These are phyloP conservation scores for Emydura subglobosa DNA, from an alignment of 2,113 vertebrate genomes.

Conservation along the genomic window DNA sequence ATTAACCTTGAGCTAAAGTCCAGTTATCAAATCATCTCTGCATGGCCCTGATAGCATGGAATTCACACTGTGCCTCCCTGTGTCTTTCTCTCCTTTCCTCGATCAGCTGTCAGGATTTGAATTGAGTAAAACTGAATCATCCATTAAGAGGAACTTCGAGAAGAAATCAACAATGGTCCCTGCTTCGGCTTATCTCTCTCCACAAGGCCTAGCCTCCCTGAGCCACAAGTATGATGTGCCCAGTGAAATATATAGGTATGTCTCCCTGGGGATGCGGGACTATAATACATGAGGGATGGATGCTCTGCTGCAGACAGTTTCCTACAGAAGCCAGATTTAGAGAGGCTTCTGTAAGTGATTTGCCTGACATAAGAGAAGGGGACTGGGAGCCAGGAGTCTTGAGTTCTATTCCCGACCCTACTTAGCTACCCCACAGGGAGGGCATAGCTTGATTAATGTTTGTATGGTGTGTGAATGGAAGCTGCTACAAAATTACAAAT, in stretches of 20 bases:
- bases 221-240: slow-evolving; percentile 75
- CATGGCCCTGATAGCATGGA: not conserved
- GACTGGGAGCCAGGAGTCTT: not conserved
- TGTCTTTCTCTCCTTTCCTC: not conserved
- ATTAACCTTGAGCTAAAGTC: not conserved
- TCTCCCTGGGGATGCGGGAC: not conserved
- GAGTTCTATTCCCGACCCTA: not conserved
- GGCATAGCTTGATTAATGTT: not conserved
- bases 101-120: slow-evolving; percentile 89
- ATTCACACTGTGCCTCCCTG: not conserved
- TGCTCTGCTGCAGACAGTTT: not conserved
- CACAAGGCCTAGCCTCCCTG: slow-evolving; percentile 79
- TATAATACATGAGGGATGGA: too few species aligned
- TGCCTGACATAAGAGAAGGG: not conserved
- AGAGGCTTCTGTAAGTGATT: not conserved
- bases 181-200: slow-evolving; percentile 78
- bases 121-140: slow-evolving; percentile 86
- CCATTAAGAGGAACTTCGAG: slow-evolving; percentile 75
- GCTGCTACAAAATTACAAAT: not conserved
- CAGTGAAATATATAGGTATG: slow-evolving; percentile 92
- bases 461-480: not conserved
- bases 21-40: not conserved
- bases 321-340: not conserved
- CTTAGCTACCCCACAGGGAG: not conserved
- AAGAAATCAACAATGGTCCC: slow-evolving; percentile 23